phyloP scores from a whole-genome alignment of 2,113 vertebrate species.

The Pogonocichla stellata region DNA sequence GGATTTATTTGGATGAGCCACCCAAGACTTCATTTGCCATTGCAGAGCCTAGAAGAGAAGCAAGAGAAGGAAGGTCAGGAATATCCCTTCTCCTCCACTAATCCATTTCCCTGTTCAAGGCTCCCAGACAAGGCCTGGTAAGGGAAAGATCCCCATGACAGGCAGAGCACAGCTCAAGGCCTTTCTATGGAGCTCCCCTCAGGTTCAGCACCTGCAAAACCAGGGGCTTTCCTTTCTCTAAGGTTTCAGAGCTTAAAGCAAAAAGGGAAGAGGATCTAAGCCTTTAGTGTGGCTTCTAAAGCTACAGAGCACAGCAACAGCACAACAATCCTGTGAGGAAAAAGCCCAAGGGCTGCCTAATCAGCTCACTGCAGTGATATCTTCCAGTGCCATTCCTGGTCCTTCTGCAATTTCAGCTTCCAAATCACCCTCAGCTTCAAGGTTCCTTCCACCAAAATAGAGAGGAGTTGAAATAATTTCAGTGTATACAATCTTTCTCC shows the following conservation, averaged over 20 bases:
- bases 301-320: not conserved
- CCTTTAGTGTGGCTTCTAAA: not conserved
- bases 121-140: not conserved
- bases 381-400: not conserved
- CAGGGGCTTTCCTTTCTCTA: not conserved
- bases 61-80: not conserved
- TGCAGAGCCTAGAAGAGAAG: not conserved
- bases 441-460: not conserved
- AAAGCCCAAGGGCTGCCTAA: not conserved
- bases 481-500: not conserved
- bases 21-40: not conserved
- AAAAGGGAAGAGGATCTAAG: not conserved
- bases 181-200: not conserved
- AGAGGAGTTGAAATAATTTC: accelerated
- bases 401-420: not conserved
- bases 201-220: not conserved
- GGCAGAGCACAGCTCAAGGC: not conserved
- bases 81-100: not conserved
- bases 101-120: not conserved
- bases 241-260: not conserved
- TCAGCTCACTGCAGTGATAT: not conserved
- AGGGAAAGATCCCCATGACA: not conserved
- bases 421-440: not conserved
- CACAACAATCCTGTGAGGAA: not conserved
- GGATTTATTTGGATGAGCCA: not conserved